phyloP scores from a whole-genome alignment of 64 coral and sea anemone species.

The Stylophora pistillata region DNA sequence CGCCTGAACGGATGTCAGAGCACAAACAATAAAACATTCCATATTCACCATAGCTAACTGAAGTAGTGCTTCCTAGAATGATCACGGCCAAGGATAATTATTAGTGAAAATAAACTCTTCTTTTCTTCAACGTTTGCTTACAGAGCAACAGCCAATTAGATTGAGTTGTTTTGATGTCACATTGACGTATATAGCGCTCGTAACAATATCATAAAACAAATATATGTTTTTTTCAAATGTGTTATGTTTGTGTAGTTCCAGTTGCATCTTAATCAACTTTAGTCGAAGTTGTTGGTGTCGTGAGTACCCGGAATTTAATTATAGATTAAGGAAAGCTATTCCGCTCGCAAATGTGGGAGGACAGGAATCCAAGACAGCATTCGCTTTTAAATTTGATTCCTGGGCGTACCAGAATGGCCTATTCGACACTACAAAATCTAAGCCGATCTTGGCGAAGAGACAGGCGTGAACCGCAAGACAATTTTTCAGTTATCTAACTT shows the following conservation, averaged over 20 bases:
- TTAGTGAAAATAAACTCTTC: neutral
- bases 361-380: no score
- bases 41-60: neutral
- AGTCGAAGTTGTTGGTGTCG: no score
- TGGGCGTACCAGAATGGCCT: slow-evolving; percentile 1
- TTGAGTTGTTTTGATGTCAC: neutral
- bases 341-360: no score
- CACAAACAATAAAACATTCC: neutral
- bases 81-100: neutral
- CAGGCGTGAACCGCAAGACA: neutral
- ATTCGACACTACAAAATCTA: neutral
- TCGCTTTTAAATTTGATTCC: neutral
- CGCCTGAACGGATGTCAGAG: no score
- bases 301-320: neutral
- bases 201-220: neutral
- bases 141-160: neutral
- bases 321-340: no score
- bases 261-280: neutral
- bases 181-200: neutral
- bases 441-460: neutral
- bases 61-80: no score
- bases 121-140: neutral
- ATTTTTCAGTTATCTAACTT: slow-evolving; percentile 50
- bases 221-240: neutral
- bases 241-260: neutral